phyloP scores from a whole-genome alignment of 2,888 invertebrate genomes.

The Pelosia muscerda region DNA sequence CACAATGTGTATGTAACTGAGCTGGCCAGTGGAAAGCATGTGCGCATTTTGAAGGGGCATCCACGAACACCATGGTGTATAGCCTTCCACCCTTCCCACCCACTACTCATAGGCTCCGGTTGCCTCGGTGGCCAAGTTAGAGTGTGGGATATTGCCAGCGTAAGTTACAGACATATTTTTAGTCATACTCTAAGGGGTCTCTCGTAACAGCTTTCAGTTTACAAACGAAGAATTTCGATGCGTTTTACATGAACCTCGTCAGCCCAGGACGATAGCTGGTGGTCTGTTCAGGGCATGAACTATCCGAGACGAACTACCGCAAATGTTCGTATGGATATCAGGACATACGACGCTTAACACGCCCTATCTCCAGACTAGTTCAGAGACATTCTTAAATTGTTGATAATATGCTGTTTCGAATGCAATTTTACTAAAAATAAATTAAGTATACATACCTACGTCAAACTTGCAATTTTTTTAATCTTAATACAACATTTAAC shows the following conservation, averaged over 20 bases:
- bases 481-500: not conserved
- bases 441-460: too few relatives aligned
- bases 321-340: not conserved
- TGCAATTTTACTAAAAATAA: not conserved
- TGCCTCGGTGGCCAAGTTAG: slow-evolving; percentile 96
- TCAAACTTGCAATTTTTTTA: not conserved
- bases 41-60: slow-evolving; percentile 92
- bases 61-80: slow-evolving; percentile 97
- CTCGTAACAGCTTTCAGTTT: too few relatives aligned
- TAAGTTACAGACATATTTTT: slow-evolving; percentile 56
- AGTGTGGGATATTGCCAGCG: slow-evolving; percentile 92
- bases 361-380: not conserved
- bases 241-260: not conserved
- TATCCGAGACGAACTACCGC: too few relatives aligned
- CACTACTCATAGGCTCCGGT: slow-evolving; percentile 94
- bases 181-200: too few relatives aligned
- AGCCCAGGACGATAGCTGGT: not conserved
- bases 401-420: not conserved
- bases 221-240: too few relatives aligned
- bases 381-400: not conserved
- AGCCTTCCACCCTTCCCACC: slow-evolving; percentile 94
- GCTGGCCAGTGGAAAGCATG: slow-evolving; percentile 91
- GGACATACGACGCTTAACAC: not conserved
- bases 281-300: not conserved
- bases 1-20: slow-evolving; percentile 95